Percentiles rank a stretch among this genome's conserved stretches.
phyloP scores from a whole-genome alignment of 1,140 invertebrate genomes.

The Penaeus vannamei region DNA sequence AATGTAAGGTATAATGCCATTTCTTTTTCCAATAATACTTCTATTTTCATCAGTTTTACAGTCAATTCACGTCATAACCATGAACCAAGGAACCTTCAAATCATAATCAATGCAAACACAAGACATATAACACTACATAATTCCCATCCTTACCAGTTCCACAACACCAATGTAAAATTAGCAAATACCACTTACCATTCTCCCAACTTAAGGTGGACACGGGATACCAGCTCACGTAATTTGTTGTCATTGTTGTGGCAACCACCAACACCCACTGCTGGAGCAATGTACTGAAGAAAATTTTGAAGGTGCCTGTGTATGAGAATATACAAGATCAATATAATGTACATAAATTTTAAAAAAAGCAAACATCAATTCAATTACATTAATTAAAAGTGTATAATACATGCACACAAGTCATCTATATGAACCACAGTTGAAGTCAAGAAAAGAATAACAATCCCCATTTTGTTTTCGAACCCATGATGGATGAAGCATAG shows the following conservation, averaged over 20 bases:
- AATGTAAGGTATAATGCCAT: not conserved
- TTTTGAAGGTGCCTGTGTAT: slow-evolving; percentile 59
- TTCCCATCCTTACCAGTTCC: not conserved
- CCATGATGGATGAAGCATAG: too few species aligned
- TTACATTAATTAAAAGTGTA: too few species aligned
- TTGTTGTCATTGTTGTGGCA: slow-evolving; percentile 56
- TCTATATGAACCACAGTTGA: too few species aligned
- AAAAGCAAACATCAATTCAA: too few species aligned
- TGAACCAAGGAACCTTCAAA: too few species aligned
- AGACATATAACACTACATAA: too few species aligned
- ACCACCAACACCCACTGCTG: slow-evolving; percentile 50
- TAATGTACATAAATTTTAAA: not conserved
- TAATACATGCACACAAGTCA: too few species aligned
- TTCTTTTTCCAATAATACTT: not conserved
- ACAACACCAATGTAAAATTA: not conserved
- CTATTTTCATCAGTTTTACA: not conserved
- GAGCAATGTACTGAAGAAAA: slow-evolving; percentile 70
- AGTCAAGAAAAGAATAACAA: too few species aligned
- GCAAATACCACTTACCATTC: slow-evolving; percentile 84
- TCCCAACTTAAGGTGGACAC: slow-evolving; percentile 91
- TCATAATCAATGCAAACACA: slow-evolving; percentile 64
- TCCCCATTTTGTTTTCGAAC: too few species aligned
- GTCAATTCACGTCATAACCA: not conserved
- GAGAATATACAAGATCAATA: not conserved
- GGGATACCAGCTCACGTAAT: slow-evolving; percentile 68